Evolutionary conservation across 2,888 invertebrate species (phyloP), one percentile per base, ranked within the genome.

Genomic region (Macrosoma leucophasiata): DNA sequence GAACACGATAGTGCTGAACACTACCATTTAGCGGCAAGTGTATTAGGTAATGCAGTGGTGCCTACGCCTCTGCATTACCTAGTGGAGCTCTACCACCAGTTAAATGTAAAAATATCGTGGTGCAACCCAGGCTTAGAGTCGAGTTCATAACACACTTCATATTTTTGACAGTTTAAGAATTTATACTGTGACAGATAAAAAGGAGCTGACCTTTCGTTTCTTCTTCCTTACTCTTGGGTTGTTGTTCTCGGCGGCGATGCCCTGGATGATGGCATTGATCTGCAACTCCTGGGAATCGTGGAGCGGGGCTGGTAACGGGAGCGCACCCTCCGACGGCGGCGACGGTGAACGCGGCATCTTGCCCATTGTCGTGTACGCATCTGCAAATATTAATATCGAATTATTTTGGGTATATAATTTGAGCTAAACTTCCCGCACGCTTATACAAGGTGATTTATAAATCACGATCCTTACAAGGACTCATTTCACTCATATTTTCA

Each of bases 351-450:
- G 72, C 20, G 74, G 27, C 63, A 72, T 58, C 43, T 79, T 84
- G 39, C 84, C 75, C 77, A 85, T 74, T 31, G 81, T 78, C 33
- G 82, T 76, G 46, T 84, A 85, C 1, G 82, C 82, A 44, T 85
- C 84, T 85, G 60, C 0, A 55, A 54, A 6, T 13, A 27, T 2
- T n/a, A 29, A 25, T 15, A 21, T 17, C 26, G 10, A 13, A 10
- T n/a, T n/a, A n/a, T n/a, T n/a, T n/a, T n/a, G n/a, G n/a, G n/a
- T n/a, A n/a, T n/a, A n/a, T n/a, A n/a, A n/a, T n/a, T n/a, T n/a
- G n/a, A n/a, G n/a, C n/a, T n/a, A n/a, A n/a, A n/a, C n/a, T n/a
- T n/a, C n/a, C n/a, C n/a, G n/a, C n/a, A n/a, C n/a, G n/a, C n/a
- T n/a, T n/a, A n/a, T n/a, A n/a, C n/a, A n/a, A n/a, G n/a, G n/a